Evolutionary conservation across 2,113 vertebrate genomes (phyloP).

Genomic region (Anas platyrhynchos): DNA sequence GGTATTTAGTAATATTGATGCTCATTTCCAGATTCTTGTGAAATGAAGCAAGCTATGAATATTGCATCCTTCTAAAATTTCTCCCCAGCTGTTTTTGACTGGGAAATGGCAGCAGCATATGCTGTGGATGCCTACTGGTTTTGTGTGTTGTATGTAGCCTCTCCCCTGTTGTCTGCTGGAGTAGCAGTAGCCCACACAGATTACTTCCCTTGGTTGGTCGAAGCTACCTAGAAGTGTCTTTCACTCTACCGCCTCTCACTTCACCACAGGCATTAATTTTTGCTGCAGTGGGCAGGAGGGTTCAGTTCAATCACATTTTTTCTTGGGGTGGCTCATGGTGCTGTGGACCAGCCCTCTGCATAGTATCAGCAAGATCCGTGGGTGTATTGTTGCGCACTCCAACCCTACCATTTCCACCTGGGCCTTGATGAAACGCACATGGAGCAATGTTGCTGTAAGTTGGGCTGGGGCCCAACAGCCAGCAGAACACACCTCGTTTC

Average conservation of each 20-base stretch:
- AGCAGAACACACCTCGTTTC: not conserved
- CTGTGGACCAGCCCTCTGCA: not conserved
- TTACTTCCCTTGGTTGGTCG: not conserved
- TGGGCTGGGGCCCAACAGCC: not conserved
- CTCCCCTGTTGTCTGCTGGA: not conserved
- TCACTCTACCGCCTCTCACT: not conserved
- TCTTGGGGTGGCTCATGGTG: not conserved
- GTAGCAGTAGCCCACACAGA: not conserved
- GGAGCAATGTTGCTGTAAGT: not conserved
- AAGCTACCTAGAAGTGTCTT: not conserved
- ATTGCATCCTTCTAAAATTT: not conserved
- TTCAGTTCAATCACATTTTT: not conserved
- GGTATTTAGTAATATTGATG: not conserved
- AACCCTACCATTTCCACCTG: accelerated
- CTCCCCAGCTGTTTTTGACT: not conserved
- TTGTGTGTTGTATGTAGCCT: not conserved
- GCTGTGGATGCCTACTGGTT: not conserved
- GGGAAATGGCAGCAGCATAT: not conserved
- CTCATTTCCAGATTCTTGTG: not conserved
- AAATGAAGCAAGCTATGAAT: not conserved
- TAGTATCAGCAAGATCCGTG: not conserved
- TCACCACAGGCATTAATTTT: not conserved
- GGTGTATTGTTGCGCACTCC: not conserved
- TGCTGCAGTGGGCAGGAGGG: not conserved
- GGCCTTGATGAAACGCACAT: accelerated